Evolutionary conservation across 1,140 invertebrate species (phyloP), one percentile per base, ranked within the genome.

Genomic region (Copidosoma floridanum): DNA sequence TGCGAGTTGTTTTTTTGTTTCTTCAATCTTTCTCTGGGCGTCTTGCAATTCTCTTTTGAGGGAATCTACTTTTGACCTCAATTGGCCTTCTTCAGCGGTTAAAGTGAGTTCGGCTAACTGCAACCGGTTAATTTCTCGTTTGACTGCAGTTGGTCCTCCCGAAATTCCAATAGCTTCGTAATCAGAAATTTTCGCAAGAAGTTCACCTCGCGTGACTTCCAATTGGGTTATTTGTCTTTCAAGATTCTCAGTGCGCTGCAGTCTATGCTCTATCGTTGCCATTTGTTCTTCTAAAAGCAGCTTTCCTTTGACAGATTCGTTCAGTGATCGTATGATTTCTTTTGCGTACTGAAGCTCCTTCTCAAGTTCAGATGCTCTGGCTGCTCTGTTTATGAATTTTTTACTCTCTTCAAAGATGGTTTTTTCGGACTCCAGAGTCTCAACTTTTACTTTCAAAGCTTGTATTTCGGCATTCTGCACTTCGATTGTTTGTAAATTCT

Each of bases 261-360:
- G 29, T 51, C 77, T 71, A 47, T 77, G 72, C 26, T 68, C 70
- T 27, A 81, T 68, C 38, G 57, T 73, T 16, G 70, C 65, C 67
- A 81, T 75, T 66, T 78, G 74, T 53, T 81, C 79, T 64, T 81
- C 79, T 6, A 81, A 54, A 26, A 81, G 67, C 40, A 81, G 53
- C 63, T 81, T 81, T 5, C 77, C 79, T 56, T 70, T 75, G 2
- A 81, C 68, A 0, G 74, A 71, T 61, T 80, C 78, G 32, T 71
- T 70, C 12, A 80, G 50, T 0, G 67, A 14, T 14, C 3, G 10
- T 26, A 80, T 75, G 0, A 62, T 67, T 40, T 76, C 71, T 52
- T 67, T 77, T 1, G 76, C 72, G 1, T 6, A 2, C 3, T 57
- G 55, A 5, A 81, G 62, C 58, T 79, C 78, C 54, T 71, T 78